Base-by-base conservation (phyloP, 2,113 vertebrate genomes). In the Ophthalmolycus amberensis region DNA sequence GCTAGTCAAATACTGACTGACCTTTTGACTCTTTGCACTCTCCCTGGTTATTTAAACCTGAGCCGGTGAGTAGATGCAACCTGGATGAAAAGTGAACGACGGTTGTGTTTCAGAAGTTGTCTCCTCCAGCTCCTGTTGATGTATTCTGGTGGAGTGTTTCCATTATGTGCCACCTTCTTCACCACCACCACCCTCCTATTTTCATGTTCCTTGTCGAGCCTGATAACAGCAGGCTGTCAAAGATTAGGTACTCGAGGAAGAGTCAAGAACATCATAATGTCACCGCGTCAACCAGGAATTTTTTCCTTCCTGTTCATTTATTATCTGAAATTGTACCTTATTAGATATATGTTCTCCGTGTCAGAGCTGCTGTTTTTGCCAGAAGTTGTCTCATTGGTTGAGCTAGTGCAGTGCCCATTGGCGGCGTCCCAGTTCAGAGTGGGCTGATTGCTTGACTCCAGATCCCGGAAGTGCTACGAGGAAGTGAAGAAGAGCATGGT, bases 1-100 rank as follows among this genome's bases (percentile, higher is more conserved):
- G n/a, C 72, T 73, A 0, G 22, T 79, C 58, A 64, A 59, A 25
- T 4, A 16, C 71, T 48, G 75, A 74, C 1, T 20, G 27, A 60
- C 59, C 60, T 32, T 78, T 48, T 44, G 73, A 77, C 82, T 73
- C 75, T 86, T 77, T 82, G 82, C 81, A 66, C 83, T 42, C 75
- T 70, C 63, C 74, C 58, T 71, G 79, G n/a, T 77, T 71, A 32
- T 74, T 76, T 52, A 59, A 76, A 42, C 27, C 75, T 18, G 44
- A 70, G 67, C 66, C 25, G 0, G 14, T 37, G 66, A 65, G 64
- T 37, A 16, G 66, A 82, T 9, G 16, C 16, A 25, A 48, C 6
- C 27, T 16, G 32, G 29, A 16, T 7, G 71, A 66, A 79, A 16
- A 56, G 0, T 14, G 42, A 52, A 12, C 40, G 10, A 71, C 44